Evolutionary conservation across 2,113 vertebrate species (phyloP), one percentile per base, ranked within the genome.

Genomic region (Garra rufa): DNA sequence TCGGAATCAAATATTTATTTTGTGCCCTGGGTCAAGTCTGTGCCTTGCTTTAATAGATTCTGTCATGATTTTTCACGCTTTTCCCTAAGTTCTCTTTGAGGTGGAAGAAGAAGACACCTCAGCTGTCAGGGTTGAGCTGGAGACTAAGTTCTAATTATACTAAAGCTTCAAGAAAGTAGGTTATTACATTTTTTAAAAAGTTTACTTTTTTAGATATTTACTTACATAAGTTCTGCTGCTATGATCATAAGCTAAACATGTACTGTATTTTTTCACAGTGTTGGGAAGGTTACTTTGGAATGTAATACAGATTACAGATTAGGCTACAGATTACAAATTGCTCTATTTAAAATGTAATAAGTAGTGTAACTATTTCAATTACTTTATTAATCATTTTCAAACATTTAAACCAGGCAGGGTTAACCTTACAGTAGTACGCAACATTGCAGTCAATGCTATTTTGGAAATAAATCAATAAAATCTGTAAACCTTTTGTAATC

Each of bases 1-100:
- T 76, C 44, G 24, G 15, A 83, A 76, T 83, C 76, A 85, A 83
- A 59, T 30, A 74, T 84, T 85, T 65, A 81, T 77, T 52, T 50
- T 41, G 19, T 76, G 59, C 26, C 67, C 24, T 77, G 41, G 55
- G 63, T 83, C 61, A 86, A 30, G 46, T 24, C 28, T 43, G 41
- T 74, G 52, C 26, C 69, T 61, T 30, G 21, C 15, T 76, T 57
- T 76, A 44, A 67, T 76, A 50, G 46, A 86, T 79, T 74, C 75
- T 85, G 50, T 41, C n/a, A 26, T 70, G 67, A 82, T 50, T 69
- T 78, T 81, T 8, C 17, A 61, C n/a, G 43, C 52, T 26, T 59
- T 57, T 41, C 21, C 15, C 10, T 30, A 80, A 63, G 43, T 21
- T 80, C 24, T 65, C 59, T 44, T 26, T 79, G 77, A 65, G 59